These are phyloP conservation scores for Bradypodion pumilum DNA, from an alignment of 2,797 vertebrate genomes.

Conservation along the genomic window DNA sequence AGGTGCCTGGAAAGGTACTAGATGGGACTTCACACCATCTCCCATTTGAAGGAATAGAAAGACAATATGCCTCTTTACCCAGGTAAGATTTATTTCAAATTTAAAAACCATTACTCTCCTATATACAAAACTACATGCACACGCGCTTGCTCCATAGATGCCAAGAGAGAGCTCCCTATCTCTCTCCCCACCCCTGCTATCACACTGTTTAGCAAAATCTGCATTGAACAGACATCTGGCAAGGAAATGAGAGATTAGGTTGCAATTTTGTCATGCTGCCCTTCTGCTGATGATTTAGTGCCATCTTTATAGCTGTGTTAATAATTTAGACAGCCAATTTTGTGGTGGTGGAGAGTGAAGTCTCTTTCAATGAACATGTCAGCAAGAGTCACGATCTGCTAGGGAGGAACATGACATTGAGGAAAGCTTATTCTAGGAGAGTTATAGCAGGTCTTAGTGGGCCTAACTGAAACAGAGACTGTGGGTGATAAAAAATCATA, in stretches of 20 bases:
- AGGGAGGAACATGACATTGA: conserved; percentile 57
- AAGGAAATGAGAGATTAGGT: conserved; percentile 50
- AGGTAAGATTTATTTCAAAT: conserved; percentile 76
- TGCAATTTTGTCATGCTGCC: conserved; percentile 52
- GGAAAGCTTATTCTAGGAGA: conserved; percentile 54
- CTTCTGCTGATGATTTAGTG: conserved; percentile 60
- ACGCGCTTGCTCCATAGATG: neutral
- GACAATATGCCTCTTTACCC: conserved; percentile 91
- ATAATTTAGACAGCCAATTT: conserved; percentile 69
- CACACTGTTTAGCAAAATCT: conserved; percentile 42
- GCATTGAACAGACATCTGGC: conserved; percentile 47
- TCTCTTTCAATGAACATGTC: conserved; percentile 63
- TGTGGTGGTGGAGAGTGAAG: conserved; percentile 47
- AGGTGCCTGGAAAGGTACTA: conserved; percentile 85
- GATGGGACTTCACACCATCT: conserved; percentile 80
- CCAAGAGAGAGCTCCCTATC: neutral
- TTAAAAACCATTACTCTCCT: neutral
- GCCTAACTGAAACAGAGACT: conserved; percentile 45
- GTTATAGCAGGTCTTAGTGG: conserved; percentile 45
- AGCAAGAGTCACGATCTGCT: conserved; percentile 65
- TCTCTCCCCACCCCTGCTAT: conserved; percentile 25
- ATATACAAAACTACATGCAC: neutral
- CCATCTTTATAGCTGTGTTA: conserved; percentile 62
- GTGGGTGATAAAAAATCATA: conserved; percentile 46
- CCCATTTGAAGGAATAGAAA: conserved; percentile 87